phyloP scores from a whole-genome alignment of 2,113 vertebrate genomes.

The Ptychochromis oligacanthus region DNA sequence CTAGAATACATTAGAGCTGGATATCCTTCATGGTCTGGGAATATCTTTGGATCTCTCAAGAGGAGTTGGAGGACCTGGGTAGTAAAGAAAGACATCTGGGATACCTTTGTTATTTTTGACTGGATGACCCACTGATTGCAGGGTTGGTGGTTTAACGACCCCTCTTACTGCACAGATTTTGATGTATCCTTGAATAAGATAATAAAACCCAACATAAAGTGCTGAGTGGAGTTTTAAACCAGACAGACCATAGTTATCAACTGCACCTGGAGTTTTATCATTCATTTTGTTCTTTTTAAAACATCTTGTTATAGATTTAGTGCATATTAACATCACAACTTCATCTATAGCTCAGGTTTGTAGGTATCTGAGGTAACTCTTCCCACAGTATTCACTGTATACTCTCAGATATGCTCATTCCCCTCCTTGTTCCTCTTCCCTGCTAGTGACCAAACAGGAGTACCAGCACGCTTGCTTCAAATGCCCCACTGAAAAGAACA shows the following conservation, averaged over 20 bases:
- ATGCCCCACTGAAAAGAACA: conserved; percentile 22
- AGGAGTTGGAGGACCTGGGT: background rate
- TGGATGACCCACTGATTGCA: background rate
- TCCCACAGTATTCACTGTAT: background rate
- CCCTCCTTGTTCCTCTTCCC: background rate
- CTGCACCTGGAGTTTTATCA: background rate
- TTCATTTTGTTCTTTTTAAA: background rate
- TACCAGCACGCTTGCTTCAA: background rate
- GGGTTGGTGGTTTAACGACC: background rate
- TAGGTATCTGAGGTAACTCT: background rate
- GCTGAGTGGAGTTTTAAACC: background rate
- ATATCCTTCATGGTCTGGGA: background rate
- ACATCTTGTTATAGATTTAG: background rate
- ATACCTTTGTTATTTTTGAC: background rate
- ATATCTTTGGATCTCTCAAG: background rate
- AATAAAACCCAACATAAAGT: no score
- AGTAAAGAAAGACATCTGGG: rapidly evolving
- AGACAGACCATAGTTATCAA: background rate
- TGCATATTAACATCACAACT: background rate
- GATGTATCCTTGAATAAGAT: background rate
- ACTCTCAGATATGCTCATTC: background rate
- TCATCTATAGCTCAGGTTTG: background rate
- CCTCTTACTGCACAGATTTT: background rate
- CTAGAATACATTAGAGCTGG: background rate
- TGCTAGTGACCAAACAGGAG: conserved; percentile 28